Percentiles rank a stretch among this genome's conserved stretches.
Conservation (phyloP, 2,113 vertebrate genomes). For the Picathartes gymnocephalus region DNA sequence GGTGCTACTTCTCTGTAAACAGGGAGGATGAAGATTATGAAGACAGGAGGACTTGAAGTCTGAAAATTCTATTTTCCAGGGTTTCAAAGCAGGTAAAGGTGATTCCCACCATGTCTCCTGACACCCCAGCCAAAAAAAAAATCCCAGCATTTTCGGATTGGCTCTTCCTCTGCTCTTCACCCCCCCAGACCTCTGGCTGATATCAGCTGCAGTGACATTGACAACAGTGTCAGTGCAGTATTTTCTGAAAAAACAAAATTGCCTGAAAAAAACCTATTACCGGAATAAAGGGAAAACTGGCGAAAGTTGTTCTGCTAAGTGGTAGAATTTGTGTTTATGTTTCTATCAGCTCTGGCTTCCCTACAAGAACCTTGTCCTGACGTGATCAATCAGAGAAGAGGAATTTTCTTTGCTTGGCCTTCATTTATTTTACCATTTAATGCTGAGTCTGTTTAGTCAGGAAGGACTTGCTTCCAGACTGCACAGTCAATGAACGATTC, state of each 20-base stretch:
- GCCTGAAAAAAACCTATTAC: not conserved
- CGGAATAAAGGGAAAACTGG: not conserved
- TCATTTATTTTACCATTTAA: slow-evolving; percentile 50
- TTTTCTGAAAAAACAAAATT: not conserved
- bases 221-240: not conserved
- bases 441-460: slow-evolving; percentile 48
- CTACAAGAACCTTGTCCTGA: slow-evolving; percentile 3
- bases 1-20: not conserved
- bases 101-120: not conserved
- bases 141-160: not conserved
- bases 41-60: not conserved
- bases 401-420: slow-evolving; percentile 26
- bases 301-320: not conserved
- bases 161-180: not conserved
- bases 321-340: not conserved
- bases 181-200: not conserved
- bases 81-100: not conserved
- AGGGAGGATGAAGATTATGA: not conserved
- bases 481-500: slow-evolving; percentile 41
- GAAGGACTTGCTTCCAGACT: slow-evolving; percentile 47
- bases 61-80: not conserved
- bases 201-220: not conserved
- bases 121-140: not conserved
- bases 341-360: slow-evolving; percentile 14
- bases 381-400: not conserved